Percentiles rank a stretch among this genome's conserved stretches.
These are phyloP conservation scores for Schizaphis graminum DNA, from an alignment of 2,888 invertebrate genomes.

Conservation along the genomic window DNA sequence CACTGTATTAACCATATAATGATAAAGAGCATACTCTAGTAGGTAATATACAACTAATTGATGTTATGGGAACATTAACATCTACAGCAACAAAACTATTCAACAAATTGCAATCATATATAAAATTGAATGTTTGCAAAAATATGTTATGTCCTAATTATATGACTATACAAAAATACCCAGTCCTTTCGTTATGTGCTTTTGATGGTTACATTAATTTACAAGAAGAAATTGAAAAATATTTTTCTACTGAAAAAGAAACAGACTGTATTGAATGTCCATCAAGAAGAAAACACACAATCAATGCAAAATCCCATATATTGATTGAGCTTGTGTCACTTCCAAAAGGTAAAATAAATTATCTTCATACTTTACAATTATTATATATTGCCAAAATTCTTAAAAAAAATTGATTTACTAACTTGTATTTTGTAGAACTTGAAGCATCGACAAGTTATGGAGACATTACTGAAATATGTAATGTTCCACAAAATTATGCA, in stretches of 20 bases:
- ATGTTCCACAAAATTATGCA: constrained; percentile 16
- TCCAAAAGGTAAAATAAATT: no score
- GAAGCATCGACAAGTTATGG: background rate
- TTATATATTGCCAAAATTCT: no score
- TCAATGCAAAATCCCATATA: background rate
- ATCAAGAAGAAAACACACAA: background rate
- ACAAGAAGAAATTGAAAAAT: background rate
- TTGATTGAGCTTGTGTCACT: no score
- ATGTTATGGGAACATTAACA: background rate
- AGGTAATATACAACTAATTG: background rate
- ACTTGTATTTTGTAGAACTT: no score
- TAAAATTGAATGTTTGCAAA: background rate
- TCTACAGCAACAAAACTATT: constrained; percentile 15
- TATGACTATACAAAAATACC: constrained; percentile 18
- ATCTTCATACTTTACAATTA: no score
- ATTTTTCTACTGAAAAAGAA: background rate
- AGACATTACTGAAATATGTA: constrained; percentile 7
- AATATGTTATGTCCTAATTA: constrained; percentile 26
- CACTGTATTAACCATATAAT: background rate
- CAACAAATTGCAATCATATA: background rate
- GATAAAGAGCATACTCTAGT: background rate
- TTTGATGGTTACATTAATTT: background rate
- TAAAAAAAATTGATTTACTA: no score
- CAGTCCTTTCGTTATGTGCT: background rate
- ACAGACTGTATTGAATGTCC: background rate